These are phyloP conservation scores for Cassiopea xamachana DNA, from an alignment of 30 jellyfish, hydroid and myxozoan genomes.

Conservation along the genomic window DNA sequence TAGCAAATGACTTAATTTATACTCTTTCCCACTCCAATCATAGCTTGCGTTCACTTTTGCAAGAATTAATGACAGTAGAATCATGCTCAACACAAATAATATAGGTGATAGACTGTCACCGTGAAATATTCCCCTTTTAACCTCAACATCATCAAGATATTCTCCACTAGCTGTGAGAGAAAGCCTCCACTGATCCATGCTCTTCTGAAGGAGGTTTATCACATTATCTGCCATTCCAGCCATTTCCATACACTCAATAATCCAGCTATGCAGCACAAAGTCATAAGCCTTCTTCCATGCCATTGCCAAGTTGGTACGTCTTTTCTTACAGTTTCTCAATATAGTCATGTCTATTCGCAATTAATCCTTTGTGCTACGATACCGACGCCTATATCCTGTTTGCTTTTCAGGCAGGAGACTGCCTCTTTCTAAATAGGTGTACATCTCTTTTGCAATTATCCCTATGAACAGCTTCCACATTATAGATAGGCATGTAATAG, in stretches of 20 bases:
- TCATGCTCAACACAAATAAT: slow-evolving; percentile 25
- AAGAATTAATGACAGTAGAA: slow-evolving; percentile 28
- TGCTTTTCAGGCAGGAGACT: slow-evolving; percentile 28
- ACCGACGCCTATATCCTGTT: slow-evolving; percentile 36
- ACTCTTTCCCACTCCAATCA: slow-evolving; percentile 1
- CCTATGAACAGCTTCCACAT: slow-evolving; percentile 28
- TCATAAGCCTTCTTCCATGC: slow-evolving; percentile 37
- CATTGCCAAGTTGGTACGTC: slow-evolving; percentile 38
- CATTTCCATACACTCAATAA: slow-evolving; percentile 6
- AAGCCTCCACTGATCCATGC: slow-evolving; percentile 11
- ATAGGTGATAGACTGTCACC: slow-evolving; percentile 60
- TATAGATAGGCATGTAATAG: slow-evolving; percentile 51
- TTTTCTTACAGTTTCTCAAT: slow-evolving; percentile 36
- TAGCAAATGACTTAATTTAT: slow-evolving; percentile 44
- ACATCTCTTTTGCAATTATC: slow-evolving; percentile 44
- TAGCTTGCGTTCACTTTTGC: not conserved
- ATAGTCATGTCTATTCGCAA: slow-evolving; percentile 19
- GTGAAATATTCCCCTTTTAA: slow-evolving; percentile 55
- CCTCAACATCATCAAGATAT: slow-evolving; percentile 8
- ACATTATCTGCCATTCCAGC: slow-evolving; percentile 19
- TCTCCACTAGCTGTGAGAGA: slow-evolving; percentile 11
- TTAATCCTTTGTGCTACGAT: slow-evolving; percentile 47
- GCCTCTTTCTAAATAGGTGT: slow-evolving; percentile 22
- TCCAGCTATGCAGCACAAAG: slow-evolving; percentile 37
- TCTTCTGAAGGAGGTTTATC: not conserved